Conservation (phyloP, 2,888 invertebrate species). For the Calliopum simillimum region DNA sequence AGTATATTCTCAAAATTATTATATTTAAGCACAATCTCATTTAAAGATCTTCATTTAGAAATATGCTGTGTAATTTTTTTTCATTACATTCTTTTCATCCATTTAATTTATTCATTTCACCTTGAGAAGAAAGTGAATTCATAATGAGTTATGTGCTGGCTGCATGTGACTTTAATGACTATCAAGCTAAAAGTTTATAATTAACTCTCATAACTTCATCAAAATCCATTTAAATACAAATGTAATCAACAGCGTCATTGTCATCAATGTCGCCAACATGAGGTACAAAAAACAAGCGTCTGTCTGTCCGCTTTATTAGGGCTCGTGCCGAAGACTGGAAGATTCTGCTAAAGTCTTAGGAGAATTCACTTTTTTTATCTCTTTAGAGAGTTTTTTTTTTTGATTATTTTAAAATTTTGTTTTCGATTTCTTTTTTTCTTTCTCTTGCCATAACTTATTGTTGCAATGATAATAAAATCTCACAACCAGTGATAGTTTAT, state of each 20-base stretch:
- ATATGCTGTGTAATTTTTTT: too few species aligned
- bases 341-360: not conserved
- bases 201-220: not conserved
- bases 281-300: not conserved
- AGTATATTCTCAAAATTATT: too few species aligned
- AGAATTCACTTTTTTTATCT: conserved; percentile 5
- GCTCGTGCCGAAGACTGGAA: conserved; percentile 1
- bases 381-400: not conserved
- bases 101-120: not conserved
- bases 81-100: too few species aligned
- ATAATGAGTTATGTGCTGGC: not conserved
- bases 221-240: not conserved
- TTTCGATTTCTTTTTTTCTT: conserved; percentile 21
- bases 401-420: not conserved
- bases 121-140: conserved; percentile 27
- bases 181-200: not conserved
- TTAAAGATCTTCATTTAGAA: too few species aligned
- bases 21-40: too few species aligned
- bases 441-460: not conserved
- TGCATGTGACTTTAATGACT: not conserved
- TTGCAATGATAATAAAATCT: not conserved
- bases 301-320: not conserved
- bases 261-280: not conserved
- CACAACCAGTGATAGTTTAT: not conserved
- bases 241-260: not conserved